These are phyloP conservation scores for Holcopasites calliopsidis DNA, from an alignment of 1,140 invertebrate genomes.

Conservation along the genomic window DNA sequence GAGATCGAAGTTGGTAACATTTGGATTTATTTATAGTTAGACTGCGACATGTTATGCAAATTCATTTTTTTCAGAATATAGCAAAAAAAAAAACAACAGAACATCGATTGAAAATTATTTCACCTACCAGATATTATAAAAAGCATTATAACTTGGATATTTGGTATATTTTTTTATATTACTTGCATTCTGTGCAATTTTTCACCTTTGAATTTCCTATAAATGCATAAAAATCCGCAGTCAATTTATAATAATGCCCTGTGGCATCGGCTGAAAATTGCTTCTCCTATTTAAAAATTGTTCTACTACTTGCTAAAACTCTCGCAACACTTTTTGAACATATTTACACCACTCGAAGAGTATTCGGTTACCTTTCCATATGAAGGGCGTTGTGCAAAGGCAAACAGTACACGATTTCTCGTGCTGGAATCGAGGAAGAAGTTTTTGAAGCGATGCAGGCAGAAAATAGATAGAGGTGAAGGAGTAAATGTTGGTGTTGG, in stretches of 20 bases:
- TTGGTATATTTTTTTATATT: too few species aligned
- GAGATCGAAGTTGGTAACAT: too few species aligned
- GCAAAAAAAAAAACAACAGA: too few species aligned
- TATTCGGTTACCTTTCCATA: slow-evolving; percentile 20
- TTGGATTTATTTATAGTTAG: too few species aligned
- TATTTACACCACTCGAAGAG: not conserved
- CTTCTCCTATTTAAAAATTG: not conserved
- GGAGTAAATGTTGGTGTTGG: slow-evolving; percentile 17
- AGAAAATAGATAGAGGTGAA: not conserved
- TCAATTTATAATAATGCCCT: not conserved
- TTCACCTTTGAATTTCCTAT: too few species aligned
- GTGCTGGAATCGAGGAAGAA: not conserved
- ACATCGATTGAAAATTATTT: too few species aligned
- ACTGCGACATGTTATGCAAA: too few species aligned
- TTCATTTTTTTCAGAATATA: too few species aligned
- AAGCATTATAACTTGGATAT: too few species aligned
- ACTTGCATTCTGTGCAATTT: too few species aligned
- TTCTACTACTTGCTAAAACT: not conserved
- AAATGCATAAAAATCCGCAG: too few species aligned
- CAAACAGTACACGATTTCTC: slow-evolving; percentile 20
- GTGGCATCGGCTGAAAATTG: not conserved
- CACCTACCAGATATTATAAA: too few species aligned
- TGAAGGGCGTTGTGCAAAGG: slow-evolving; percentile 11
- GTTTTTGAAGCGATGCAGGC: not conserved
- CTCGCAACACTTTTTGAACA: not conserved